Base-by-base conservation (phyloP, 2,888 invertebrate species). In the Neuroscelio doddi region DNA sequence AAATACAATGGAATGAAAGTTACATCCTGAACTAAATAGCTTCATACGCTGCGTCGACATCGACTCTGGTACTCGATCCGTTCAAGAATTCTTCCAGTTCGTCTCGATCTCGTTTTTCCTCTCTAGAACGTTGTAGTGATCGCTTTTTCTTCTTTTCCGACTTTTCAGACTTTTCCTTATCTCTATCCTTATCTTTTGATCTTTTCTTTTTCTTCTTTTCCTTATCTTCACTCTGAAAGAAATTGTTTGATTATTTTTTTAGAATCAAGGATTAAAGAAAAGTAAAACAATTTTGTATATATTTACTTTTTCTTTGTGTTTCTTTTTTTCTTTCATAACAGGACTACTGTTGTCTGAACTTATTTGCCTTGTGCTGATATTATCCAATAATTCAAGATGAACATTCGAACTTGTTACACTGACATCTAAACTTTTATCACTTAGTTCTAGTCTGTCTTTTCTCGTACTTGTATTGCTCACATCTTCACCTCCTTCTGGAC, bases 401-500 rank as follows among this genome's bases (percentile, higher is more conserved):
- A 87, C 86, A 71, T 87, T 87, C 0, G 87, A 88, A 32, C 88
- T 87, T 3, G 87, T 88, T 21, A 87, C 82, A 62, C 87, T 87
- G 21, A 85, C 86, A 51, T 84, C 83, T 38, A 81, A 50, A 66
- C 84, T 83, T 63, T 82, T 81, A 34, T 80, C 80, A 46, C 83
- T 82, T 5, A 83, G 57, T 49, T 83, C 84, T 12, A 80, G 58
- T 55, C 85, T 86, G 61, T 88, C 87, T 70, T 87, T 87, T 62
- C 87, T 86, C 0, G 84, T 83, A 4, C 85, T 85, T 58, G 84
- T 86, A 58, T 85, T 87, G 65, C 87, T 87, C 29, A 87, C 85
- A 76, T 89, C 89, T 72, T 86, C 85, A 8, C 85, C 87, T 86
- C 92, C 93, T 87, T 93, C 93, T 0, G 93, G 93, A 39, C 93